Conservation (phyloP, 2,888 invertebrate genomes). For the Limnephilus auricula region DNA sequence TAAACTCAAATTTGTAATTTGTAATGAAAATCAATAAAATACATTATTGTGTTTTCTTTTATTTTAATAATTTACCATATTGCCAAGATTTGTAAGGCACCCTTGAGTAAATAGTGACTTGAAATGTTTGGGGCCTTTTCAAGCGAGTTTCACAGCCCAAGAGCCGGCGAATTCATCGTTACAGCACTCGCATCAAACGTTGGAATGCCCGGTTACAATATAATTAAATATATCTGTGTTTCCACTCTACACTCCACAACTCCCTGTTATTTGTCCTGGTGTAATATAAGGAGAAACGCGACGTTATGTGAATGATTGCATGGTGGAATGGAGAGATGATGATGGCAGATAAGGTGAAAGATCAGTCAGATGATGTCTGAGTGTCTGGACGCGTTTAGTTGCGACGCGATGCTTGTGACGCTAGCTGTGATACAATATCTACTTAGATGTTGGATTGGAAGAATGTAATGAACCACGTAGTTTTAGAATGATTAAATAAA, state of each 20-base stretch:
- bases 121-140: too few relatives aligned
- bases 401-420: background rate
- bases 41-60: too few relatives aligned
- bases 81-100: too few relatives aligned
- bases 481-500: background rate
- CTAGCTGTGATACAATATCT: background rate
- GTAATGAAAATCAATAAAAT: too few relatives aligned
- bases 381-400: background rate
- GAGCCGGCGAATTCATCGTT: background rate
- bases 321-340: background rate
- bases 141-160: too few relatives aligned
- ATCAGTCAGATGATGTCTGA: background rate
- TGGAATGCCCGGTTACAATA: background rate
- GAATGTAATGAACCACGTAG: background rate
- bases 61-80: too few relatives aligned
- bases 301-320: background rate
- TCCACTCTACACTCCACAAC: background rate
- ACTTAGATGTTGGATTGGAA: background rate
- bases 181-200: background rate
- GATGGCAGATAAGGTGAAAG: conserved; percentile 6
- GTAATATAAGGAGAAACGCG: background rate
- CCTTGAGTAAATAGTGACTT: too few relatives aligned
- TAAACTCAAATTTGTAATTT: too few relatives aligned
- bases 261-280: background rate
- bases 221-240: background rate